Evolutionary conservation across 2,888 invertebrate genomes (phyloP).

Genomic region (Melinaea menophilus): DNA sequence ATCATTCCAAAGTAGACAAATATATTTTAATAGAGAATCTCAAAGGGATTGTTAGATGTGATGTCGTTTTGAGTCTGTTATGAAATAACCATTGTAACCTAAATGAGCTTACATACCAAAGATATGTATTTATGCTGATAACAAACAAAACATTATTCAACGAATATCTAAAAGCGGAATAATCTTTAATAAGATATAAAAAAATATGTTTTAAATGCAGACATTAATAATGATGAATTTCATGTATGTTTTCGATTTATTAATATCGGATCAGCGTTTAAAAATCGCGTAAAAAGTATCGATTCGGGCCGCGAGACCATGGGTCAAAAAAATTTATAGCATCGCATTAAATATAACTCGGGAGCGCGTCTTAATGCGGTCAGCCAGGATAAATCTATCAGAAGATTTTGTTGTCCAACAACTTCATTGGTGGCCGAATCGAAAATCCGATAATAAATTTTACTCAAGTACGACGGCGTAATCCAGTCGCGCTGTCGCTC

Average conservation of each 20-base stretch:
- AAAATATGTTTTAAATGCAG: constrained; percentile 12
- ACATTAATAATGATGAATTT: constrained; percentile 31
- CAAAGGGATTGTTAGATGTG: constrained; percentile 35
- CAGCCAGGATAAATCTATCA: constrained; percentile 77
- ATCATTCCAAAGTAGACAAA: constrained; percentile 58
- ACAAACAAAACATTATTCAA: constrained; percentile 23
- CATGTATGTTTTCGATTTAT: constrained; percentile 28
- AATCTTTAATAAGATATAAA: constrained; percentile 22
- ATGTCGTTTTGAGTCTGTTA: constrained; percentile 13
- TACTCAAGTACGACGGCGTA: constrained; percentile 77
- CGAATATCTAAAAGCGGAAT: constrained; percentile 24
- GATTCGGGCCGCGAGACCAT: constrained; percentile 17
- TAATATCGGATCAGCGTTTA: constrained; percentile 24
- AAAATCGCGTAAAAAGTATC: constrained; percentile 28
- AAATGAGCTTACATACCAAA: not conserved
- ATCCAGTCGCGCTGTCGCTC: constrained; percentile 73
- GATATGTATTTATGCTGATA: not conserved
- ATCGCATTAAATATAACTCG: constrained; percentile 70
- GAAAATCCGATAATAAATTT: constrained; percentile 78
- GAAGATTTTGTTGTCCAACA: constrained; percentile 78
- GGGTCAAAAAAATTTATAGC: constrained; percentile 62
- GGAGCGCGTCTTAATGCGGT: constrained; percentile 72
- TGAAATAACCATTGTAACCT: constrained; percentile 7
- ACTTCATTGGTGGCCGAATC: constrained; percentile 78
- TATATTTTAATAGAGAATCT: constrained; percentile 57